Evolutionary conservation across 2,113 vertebrate genomes (phyloP), one percentile per base, ranked within the genome.

Genomic region (Perccottus glenii): DNA sequence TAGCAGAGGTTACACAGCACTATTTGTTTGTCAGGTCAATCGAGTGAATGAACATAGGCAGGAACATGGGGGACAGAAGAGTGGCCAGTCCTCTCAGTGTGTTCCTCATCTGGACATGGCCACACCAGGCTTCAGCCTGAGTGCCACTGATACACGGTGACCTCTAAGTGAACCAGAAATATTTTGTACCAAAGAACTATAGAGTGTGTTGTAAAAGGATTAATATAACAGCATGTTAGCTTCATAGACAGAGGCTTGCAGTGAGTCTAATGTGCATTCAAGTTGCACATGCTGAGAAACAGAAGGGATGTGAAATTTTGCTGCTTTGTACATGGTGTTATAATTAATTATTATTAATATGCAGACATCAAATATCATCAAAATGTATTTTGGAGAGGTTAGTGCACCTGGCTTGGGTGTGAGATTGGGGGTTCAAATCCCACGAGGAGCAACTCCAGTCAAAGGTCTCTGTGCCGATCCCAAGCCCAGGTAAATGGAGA

Each of bases 151-250:
- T 88, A 90, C 83, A 90, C 88, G 90, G 89, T 90, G 90, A 89
- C 78, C 84, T 90, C 89, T 83, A 59, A 84, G 86, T 88, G 88
- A 90, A 90, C 87, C 88, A 90, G 92, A 93, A 93, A 93, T 93
- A 93, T 93, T 93, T 92, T 91, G 83, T 86, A 88, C 87, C 86
- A 82, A 90, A 90, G 90, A 90, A 88, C 85, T 93, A 90, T 92
- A 82, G 90, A 92, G 91, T 92, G 92, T 92, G 89, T 92, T 90
- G 87, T 93, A 89, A 93, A 92, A 90, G 86, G 91, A 93, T 93
- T 92, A 27, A 27, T 93, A 92, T 90, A 80, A 81, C 77, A 67
- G 82, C 81, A 82, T 70, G 67, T 67, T 80, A 90, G 85, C 85
- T 84, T 87, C 84, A 82, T 86, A 83, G 73, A 86, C 81, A 61